phyloP scores from a whole-genome alignment of 2,888 invertebrate genomes.

The Euclidia mi region DNA sequence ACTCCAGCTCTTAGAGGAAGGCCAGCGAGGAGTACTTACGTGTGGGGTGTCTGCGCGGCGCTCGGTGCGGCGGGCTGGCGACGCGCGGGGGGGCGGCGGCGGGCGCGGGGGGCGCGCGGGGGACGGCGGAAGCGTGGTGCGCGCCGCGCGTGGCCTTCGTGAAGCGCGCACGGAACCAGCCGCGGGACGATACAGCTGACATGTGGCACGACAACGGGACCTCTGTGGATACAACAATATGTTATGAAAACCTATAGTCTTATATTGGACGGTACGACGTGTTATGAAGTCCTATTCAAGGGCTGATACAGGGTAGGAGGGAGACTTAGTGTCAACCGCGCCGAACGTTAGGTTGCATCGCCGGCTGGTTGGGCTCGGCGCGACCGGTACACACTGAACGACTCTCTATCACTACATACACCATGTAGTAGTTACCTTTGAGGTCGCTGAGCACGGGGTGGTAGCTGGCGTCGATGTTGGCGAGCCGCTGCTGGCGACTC shows the following conservation, averaged over 20 bases:
- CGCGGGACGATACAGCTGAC: slow-evolving; percentile 93
- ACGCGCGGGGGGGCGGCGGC: slow-evolving; percentile 12
- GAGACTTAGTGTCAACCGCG: no score
- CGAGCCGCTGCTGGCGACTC: slow-evolving; percentile 90
- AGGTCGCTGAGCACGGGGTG: slow-evolving; percentile 97
- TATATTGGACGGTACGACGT: no score
- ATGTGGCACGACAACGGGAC: slow-evolving; percentile 92
- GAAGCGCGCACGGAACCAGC: slow-evolving; percentile 94
- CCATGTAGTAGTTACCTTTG: slow-evolving; percentile 89
- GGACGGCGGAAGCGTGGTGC: slow-evolving; percentile 10
- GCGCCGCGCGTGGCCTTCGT: slow-evolving; percentile 20
- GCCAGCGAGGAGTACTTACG: slow-evolving; percentile 67
- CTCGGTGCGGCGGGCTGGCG: slow-evolving; percentile 4
- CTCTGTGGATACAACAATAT: no score
- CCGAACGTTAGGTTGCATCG: slow-evolving; percentile 75
- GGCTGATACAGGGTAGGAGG: no score
- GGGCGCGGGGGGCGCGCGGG: slow-evolving; percentile 23
- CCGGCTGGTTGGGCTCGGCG: slow-evolving; percentile 75
- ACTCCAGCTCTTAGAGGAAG: neutral
- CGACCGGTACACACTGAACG: slow-evolving; percentile 97
- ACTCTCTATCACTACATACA: slow-evolving; percentile 90
- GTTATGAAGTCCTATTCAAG: no score
- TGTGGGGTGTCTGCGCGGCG: slow-evolving; percentile 50
- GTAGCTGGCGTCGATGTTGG: slow-evolving; percentile 94
- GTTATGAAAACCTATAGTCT: no score